phyloP scores from a whole-genome alignment of 2,113 vertebrate species.

The Heliornis fulica region DNA sequence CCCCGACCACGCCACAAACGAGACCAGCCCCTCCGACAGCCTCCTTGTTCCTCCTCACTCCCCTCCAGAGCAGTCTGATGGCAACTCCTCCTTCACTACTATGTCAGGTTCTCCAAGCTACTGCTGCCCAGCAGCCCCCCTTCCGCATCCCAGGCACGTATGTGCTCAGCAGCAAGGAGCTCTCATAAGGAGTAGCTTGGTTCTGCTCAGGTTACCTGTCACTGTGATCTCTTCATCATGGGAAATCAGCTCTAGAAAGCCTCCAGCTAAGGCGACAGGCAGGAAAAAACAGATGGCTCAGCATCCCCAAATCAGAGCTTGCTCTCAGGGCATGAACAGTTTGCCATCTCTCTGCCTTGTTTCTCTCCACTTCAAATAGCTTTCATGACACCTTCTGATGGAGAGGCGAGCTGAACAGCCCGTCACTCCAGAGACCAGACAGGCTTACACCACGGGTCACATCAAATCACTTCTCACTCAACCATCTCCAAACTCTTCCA shows the following conservation, averaged over 20 bases:
- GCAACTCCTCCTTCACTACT: background rate
- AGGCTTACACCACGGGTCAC: background rate
- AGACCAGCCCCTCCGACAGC: background rate
- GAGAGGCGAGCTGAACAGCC: background rate
- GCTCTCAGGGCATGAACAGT: background rate
- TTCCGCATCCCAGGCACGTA: background rate
- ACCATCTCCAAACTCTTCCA: background rate
- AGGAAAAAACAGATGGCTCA: background rate
- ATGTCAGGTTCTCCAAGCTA: accelerated
- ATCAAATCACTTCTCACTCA: background rate
- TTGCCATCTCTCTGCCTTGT: background rate
- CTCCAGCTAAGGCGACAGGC: background rate
- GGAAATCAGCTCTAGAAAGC: background rate
- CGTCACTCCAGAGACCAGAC: background rate
- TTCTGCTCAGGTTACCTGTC: background rate
- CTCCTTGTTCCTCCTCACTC: background rate
- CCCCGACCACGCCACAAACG: background rate
- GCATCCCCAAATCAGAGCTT: background rate
- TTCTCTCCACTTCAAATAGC: background rate
- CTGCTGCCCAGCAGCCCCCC: background rate
- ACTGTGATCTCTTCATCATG: background rate
- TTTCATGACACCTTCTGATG: background rate
- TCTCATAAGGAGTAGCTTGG: background rate
- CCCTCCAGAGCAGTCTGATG: background rate
- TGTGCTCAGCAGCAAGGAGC: accelerated